Percentiles rank a stretch among this genome's conserved stretches.
phyloP scores from a whole-genome alignment of 2,888 invertebrate species.

The Drosophila diplacantha region DNA sequence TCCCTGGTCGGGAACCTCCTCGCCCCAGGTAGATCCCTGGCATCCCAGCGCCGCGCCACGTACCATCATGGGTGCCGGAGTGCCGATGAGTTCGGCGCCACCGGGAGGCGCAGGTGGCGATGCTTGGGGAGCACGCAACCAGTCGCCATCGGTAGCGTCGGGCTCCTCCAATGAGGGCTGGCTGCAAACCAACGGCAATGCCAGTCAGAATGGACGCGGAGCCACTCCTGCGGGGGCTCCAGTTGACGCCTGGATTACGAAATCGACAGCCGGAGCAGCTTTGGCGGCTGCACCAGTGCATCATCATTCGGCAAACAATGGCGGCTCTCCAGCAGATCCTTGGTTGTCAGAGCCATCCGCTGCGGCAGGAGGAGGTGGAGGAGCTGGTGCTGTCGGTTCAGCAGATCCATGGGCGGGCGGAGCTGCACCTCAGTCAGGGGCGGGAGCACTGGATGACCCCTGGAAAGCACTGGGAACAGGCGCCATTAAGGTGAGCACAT shows the following conservation, averaged over 20 bases:
- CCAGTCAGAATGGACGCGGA: slow-evolving; percentile 55
- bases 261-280: slow-evolving; percentile 51
- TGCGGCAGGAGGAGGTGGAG: slow-evolving; percentile 14
- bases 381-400: slow-evolving; percentile 36
- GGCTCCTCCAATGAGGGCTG: slow-evolving; percentile 78
- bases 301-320: slow-evolving; percentile 48
- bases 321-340: slow-evolving; percentile 65
- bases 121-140: slow-evolving; percentile 75
- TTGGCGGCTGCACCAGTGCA: slow-evolving; percentile 52
- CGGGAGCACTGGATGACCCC: slow-evolving; percentile 78
- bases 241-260: slow-evolving; percentile 74
- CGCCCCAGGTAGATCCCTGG: slow-evolving; percentile 77
- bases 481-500: slow-evolving; percentile 66
- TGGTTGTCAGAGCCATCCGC: slow-evolving; percentile 69
- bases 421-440: slow-evolving; percentile 57
- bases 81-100: slow-evolving; percentile 54
- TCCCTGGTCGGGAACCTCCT: slow-evolving; percentile 77
- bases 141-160: slow-evolving; percentile 77
- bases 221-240: slow-evolving; percentile 50
- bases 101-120: slow-evolving; percentile 51
- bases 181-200: slow-evolving; percentile 75
- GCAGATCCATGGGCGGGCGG: slow-evolving; percentile 68
- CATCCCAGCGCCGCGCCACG: slow-evolving; percentile 67
- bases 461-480: slow-evolving; percentile 79
- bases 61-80: slow-evolving; percentile 66